Conservation (phyloP, 2,797 vertebrate genomes). For the Epinephelus coioides region DNA sequence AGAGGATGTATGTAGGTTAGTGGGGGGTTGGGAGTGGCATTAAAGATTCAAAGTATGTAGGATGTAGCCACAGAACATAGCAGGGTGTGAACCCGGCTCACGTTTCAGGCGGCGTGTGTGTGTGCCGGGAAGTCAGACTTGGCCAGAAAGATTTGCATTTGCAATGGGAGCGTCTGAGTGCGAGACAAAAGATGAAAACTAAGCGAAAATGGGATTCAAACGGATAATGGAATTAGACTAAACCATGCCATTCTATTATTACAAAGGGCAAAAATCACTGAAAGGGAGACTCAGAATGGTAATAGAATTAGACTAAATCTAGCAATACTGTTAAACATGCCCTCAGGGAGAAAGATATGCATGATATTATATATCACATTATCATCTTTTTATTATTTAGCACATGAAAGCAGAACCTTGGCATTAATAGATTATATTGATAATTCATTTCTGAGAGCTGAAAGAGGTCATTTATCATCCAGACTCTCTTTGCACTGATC, state of each 20-base stretch:
- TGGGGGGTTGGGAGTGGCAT: conserved; percentile 44
- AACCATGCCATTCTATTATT: conserved; percentile 56
- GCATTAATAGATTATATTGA: conserved; percentile 69
- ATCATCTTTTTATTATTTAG: conserved; percentile 73
- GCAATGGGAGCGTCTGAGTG: conserved; percentile 28
- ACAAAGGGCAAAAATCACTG: conserved; percentile 47
- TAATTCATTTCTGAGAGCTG: conserved; percentile 53
- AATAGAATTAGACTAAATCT: conserved; percentile 69
- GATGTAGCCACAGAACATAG: conserved; percentile 48
- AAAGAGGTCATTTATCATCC: conserved; percentile 66
- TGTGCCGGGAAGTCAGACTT: conserved; percentile 10
- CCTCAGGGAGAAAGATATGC: conserved; percentile 49
- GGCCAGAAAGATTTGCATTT: conserved; percentile 54
- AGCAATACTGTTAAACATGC: conserved; percentile 52
- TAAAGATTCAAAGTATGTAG: conserved; percentile 63
- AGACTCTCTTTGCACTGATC: conserved; percentile 40
- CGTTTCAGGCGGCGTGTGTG: conserved; percentile 31
- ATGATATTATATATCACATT: conserved; percentile 63
- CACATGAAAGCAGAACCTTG: conserved; percentile 67
- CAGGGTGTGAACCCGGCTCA: conserved; percentile 53
- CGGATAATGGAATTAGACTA: conserved; percentile 60
- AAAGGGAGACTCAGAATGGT: conserved; percentile 47
- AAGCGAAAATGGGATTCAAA: conserved; percentile 55
- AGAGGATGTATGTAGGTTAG: conserved; percentile 71
- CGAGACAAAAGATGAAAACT: conserved; percentile 60